Conservation (phyloP, 2,113 vertebrate genomes). For the Puntigrus tetrazona region DNA sequence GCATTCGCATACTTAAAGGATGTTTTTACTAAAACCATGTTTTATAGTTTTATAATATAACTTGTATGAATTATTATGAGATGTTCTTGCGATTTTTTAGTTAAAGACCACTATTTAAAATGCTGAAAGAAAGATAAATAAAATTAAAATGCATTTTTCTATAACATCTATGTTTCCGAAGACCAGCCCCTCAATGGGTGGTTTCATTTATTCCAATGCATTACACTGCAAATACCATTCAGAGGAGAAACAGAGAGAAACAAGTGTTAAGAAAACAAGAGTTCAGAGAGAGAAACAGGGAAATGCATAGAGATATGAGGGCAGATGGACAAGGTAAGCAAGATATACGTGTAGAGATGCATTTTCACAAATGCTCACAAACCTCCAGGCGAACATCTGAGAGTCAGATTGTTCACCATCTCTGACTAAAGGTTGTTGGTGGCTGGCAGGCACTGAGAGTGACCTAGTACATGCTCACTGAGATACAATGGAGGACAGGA, state of each 20-base stretch:
- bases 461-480: slow-evolving; percentile 37
- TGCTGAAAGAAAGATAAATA: slow-evolving; percentile 68
- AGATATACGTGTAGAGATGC: slow-evolving; percentile 33
- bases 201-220: slow-evolving; percentile 64
- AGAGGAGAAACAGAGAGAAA: slow-evolving; percentile 39
- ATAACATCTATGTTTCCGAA: slow-evolving; percentile 54
- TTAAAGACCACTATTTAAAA: slow-evolving; percentile 66
- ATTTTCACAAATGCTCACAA: slow-evolving; percentile 39
- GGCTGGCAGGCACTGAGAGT: slow-evolving; percentile 55
- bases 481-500: slow-evolving; percentile 26
- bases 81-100: too few relatives aligned
- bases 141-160: slow-evolving; percentile 68
- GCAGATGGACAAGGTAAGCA: slow-evolving; percentile 50
- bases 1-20: too few relatives aligned
- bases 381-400: slow-evolving; percentile 34
- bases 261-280: slow-evolving; percentile 33
- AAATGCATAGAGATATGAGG: slow-evolving; percentile 59
- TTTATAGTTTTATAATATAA: too few relatives aligned
- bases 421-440: slow-evolving; percentile 58
- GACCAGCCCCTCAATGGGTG: not conserved
- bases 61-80: too few relatives aligned
- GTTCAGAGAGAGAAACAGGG: not conserved
- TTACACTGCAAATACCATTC: slow-evolving; percentile 51
- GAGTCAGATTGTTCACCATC: slow-evolving; percentile 18
- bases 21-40: too few relatives aligned